Evolutionary conservation across 2,113 vertebrate genomes (phyloP), one percentile per base, ranked within the genome.

Genomic region (Phoenicopterus ruber): DNA sequence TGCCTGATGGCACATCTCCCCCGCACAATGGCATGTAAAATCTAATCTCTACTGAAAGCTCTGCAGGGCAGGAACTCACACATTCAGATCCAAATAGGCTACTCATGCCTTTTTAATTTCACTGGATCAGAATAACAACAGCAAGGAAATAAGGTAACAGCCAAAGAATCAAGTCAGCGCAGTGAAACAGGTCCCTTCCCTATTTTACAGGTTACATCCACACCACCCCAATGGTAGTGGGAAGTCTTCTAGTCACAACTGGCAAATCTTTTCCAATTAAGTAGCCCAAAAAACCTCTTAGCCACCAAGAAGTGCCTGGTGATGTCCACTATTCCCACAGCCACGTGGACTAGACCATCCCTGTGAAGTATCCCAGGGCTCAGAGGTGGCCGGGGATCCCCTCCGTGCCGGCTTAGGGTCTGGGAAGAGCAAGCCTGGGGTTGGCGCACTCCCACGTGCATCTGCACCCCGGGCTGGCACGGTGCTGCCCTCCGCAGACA

Each of bases 91-190:
- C 81, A 96, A 94, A 96, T 85, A 96, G 89, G 82, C 95, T 94
- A 57, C 91, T 94, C 94, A 95, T 95, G 93, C 90, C 87, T 97
- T 97, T 96, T 97, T 97, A 96, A 97, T 97, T 97, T 97, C 92
- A 81, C 47, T 65, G 32, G 62, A 84, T 94, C 72, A 69, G 63
- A 96, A 93, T 74, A 93, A 96, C 71, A 93, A 91, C 90, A 67
- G 92, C 78, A 91, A 91, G 90, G 91, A 92, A 95, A 96, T 95
- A 91, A 87, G 93, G 78, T 46, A 86, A 83, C 82, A 86, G 87
- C 95, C 70, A 93, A 88, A 73, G 86, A 96, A 94, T 91, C 72
- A 85, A 80, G 85, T 47, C 61, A 31, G 59, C 9, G 0, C 92
- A 57, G 67, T 36, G 87, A 88, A 95, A 95, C 44, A 65, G 82